Percentiles rank a stretch among this genome's conserved stretches.
Conservation (phyloP, 2,113 vertebrate species). For the Dolichallabes microphthalmus region DNA sequence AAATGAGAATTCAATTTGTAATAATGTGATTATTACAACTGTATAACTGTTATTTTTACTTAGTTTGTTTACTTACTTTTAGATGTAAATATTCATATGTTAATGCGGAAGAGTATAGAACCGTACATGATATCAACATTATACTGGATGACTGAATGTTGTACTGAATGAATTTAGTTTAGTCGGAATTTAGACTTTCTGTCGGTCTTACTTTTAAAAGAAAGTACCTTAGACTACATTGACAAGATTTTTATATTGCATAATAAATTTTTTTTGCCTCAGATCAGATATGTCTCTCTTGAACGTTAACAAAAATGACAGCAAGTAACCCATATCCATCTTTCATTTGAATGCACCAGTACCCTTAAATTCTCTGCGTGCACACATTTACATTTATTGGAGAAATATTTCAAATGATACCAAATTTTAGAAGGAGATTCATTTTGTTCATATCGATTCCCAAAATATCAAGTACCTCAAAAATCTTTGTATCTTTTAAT, state of each 20-base stretch:
- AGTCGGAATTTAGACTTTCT: too few relatives aligned
- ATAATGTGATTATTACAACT: too few relatives aligned
- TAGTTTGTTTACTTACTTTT: neutral
- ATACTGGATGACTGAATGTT: too few relatives aligned
- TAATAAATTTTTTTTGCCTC: neutral
- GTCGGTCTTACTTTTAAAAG: neutral
- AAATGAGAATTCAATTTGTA: neutral
- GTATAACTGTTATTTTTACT: neutral
- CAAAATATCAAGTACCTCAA: neutral
- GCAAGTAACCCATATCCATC: neutral
- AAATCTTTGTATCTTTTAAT: neutral
- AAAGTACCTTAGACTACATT: neutral
- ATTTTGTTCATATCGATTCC: neutral
- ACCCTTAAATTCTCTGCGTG: neutral
- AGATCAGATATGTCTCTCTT: neutral
- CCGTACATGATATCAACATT: too few relatives aligned
- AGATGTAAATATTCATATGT: neutral
- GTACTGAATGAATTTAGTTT: neutral
- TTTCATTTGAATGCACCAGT: neutral
- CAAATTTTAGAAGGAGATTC: neutral
- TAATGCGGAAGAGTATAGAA: too few relatives aligned
- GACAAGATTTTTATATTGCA: neutral
- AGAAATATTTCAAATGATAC: neutral
- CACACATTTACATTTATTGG: neutral
- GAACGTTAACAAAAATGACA: neutral